Conservation (phyloP, 2,888 invertebrate species). For the Drosophila mayaguana region DNA sequence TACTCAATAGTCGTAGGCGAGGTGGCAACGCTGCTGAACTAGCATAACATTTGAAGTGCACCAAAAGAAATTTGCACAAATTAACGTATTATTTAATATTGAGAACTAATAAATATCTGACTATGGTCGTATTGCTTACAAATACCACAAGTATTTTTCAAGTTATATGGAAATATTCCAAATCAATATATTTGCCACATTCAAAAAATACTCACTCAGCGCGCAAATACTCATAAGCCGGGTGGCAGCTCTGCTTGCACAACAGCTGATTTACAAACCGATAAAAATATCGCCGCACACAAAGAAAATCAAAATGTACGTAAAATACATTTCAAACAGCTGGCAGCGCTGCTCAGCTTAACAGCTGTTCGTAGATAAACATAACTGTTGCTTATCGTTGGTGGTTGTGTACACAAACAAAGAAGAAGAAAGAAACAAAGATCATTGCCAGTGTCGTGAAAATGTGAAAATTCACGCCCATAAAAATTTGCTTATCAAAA, state of each 20-base stretch:
- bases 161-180: too few species aligned
- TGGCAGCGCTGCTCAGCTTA: constrained; percentile 32
- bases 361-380: constrained; percentile 18
- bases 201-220: not conserved
- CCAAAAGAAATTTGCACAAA: constrained; percentile 2
- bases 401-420: constrained; percentile 29
- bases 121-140: not conserved
- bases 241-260: not conserved
- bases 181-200: too few species aligned
- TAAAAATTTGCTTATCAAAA: not conserved
- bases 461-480: constrained; percentile 46
- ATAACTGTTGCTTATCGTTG: constrained; percentile 27
- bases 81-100: not conserved
- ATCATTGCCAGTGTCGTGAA: constrained; percentile 9
- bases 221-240: not conserved
- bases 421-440: constrained; percentile 31
- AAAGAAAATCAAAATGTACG: not conserved
- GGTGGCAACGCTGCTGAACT: constrained; percentile 23
- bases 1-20: constrained; percentile 9
- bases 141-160: not conserved
- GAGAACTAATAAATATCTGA: not conserved
- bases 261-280: not conserved
- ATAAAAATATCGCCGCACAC: not conserved
- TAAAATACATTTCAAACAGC: constrained; percentile 12
- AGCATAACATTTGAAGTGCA: constrained; percentile 3